A percentile compares a stretch with the other conserved stretches of the same genome.
phyloP scores from a whole-genome alignment of 2,797 vertebrate species.

The Columba guinea region DNA sequence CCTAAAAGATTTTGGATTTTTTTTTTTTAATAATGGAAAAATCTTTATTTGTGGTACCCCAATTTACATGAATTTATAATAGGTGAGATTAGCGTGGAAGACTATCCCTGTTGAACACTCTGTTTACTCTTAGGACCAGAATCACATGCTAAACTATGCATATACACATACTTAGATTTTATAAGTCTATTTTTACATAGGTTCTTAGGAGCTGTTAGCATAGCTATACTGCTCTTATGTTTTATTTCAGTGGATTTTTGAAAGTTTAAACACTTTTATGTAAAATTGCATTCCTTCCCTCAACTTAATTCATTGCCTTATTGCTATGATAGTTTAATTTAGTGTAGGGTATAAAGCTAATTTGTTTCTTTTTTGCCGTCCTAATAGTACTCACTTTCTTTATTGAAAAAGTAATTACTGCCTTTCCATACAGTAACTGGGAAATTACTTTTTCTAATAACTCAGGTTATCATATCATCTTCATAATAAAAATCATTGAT shows the following conservation, averaged over 20 bases:
- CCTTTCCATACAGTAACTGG: conserved; percentile 74
- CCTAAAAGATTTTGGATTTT: neutral
- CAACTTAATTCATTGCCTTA: conserved; percentile 73
- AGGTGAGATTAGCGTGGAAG: neutral
- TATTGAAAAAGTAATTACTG: conserved; percentile 80
- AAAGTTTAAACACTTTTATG: conserved; percentile 45
- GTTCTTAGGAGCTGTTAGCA: neutral
- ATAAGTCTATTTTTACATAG: neutral
- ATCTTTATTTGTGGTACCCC: neutral
- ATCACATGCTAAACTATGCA: neutral
- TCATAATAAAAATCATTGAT: conserved; percentile 55
- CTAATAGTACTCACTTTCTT: conserved; percentile 73
- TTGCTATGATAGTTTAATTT: conserved; percentile 75
- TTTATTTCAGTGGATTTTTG: conserved; percentile 58
- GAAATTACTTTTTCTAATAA: conserved; percentile 76
- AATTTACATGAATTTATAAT: neutral
- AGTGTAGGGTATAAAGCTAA: conserved; percentile 71
- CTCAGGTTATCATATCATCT: conserved; percentile 64
- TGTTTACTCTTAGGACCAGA: neutral
- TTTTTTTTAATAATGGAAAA: neutral
- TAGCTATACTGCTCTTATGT: neutral
- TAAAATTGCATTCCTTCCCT: conserved; percentile 55
- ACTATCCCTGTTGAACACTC: neutral
- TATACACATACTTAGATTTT: neutral
- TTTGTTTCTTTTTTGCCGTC: conserved; percentile 73